Evolutionary conservation across 2,888 invertebrate species (phyloP).

Genomic region (Melieria picta): DNA sequence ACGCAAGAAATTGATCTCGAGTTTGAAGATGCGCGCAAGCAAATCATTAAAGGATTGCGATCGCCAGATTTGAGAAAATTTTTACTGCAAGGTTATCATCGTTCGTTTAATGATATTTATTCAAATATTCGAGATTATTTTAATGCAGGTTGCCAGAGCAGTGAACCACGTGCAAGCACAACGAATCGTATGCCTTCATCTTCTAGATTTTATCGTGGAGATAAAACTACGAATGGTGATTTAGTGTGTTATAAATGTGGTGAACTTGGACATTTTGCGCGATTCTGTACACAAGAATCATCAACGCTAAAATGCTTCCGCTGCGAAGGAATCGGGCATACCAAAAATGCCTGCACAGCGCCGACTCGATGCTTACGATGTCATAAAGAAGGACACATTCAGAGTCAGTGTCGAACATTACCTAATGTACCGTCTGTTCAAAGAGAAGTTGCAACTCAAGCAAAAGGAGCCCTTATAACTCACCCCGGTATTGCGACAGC

Average conservation of each 20-base stretch:
- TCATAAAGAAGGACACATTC: constrained; percentile 31
- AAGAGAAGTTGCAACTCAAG: not conserved
- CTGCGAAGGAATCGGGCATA: no score
- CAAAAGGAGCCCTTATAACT: no score
- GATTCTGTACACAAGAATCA: constrained; percentile 28
- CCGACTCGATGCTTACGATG: constrained; percentile 24
- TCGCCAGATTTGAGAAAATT: constrained; percentile 29
- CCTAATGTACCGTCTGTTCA: no score
- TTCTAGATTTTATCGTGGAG: constrained; percentile 4
- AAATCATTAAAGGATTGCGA: constrained; percentile 5
- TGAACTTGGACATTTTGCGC: constrained; percentile 24
- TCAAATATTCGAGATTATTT: constrained; percentile 19
- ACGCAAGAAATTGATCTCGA: constrained; percentile 29
- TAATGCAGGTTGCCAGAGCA: constrained; percentile 7
- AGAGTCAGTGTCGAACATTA: constrained; percentile 17
- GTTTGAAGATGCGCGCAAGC: constrained; percentile 26
- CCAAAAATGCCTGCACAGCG: no score
- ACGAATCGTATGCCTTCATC: constrained; percentile 1
- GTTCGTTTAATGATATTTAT: constrained; percentile 26
- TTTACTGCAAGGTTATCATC: constrained; percentile 25
- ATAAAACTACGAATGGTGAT: not conserved
- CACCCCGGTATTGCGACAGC: no score
- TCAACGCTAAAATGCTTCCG: constrained; percentile 16
- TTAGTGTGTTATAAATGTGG: constrained; percentile 22
- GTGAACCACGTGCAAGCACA: not conserved